A percentile compares a stretch with the other conserved stretches of the same genome.
Conservation (phyloP, 2,888 invertebrate species). For the Caenorhabditis plicata region DNA sequence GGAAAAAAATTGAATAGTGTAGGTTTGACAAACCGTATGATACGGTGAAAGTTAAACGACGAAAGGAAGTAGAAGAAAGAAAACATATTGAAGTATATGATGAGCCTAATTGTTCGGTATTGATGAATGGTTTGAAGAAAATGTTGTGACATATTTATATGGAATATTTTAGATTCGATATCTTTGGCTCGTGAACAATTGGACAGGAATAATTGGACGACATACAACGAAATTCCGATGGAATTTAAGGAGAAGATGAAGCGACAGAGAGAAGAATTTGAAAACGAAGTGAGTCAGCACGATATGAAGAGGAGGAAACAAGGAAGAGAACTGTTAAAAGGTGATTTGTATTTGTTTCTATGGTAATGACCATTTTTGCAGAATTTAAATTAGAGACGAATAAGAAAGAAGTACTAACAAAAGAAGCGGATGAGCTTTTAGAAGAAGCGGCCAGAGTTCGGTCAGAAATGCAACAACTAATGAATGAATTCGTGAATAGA, state of each 20-base stretch:
- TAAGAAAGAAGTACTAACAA: slow-evolving; percentile 3
- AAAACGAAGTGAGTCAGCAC: slow-evolving; percentile 13
- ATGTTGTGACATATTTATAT: slow-evolving; percentile 5
- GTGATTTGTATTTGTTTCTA: background rate
- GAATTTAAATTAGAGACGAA: slow-evolving; percentile 7
- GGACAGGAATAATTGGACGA: slow-evolving; percentile 14
- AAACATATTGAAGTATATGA: background rate
- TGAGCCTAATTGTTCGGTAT: background rate
- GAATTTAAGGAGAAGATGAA: slow-evolving; percentile 25
- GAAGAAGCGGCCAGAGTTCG: slow-evolving; percentile 12
- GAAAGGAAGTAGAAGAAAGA: background rate
- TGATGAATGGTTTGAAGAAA: no score
- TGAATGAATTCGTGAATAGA: slow-evolving; percentile 11
- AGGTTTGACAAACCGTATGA: slow-evolving; percentile 17
- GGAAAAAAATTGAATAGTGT: no score
- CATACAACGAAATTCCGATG: slow-evolving; percentile 7
- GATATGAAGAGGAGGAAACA: slow-evolving; percentile 14
- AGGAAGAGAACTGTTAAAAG: slow-evolving; percentile 6
- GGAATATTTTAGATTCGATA: slow-evolving; percentile 1
- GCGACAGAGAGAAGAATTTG: slow-evolving; percentile 21
- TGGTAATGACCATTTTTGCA: slow-evolving; percentile 3
- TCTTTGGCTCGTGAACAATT: slow-evolving; percentile 18
- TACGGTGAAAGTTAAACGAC: slow-evolving; percentile 4
- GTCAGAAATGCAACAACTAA: slow-evolving; percentile 13
- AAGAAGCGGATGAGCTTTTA: slow-evolving; percentile 13